Evolutionary conservation across 2,113 vertebrate genomes (phyloP), one percentile per base, ranked within the genome.

Genomic region (Suricata suricatta): DNA sequence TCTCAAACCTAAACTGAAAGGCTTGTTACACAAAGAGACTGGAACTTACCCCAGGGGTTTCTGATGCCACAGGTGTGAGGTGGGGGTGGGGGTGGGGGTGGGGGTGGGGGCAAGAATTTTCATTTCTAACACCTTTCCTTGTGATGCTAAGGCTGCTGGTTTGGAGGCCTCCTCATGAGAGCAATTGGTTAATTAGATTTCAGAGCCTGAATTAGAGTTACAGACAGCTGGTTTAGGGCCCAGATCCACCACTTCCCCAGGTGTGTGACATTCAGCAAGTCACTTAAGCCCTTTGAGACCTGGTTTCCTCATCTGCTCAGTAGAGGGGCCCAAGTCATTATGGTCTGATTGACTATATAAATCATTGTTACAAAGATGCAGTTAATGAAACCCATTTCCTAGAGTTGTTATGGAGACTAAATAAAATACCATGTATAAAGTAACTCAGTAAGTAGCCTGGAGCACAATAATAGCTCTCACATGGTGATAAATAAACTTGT

Each of bases 391-490:
- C n/a, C 19, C n/a, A 57, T 86, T 52, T 91, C 64, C 29, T 92
- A 82, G 93, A 52, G 41, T 7, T 69, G 33, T 96, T 87, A 68
- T 38, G 74, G 63, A 96, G 85, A 96, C 84, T 92, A 96, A 96
- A 96, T 95, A 95, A 97, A 88, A 95, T 85, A 76, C 25, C 64
- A 63, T 7, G 44, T 88, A 81, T 68, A 88, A 96, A 92, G 38
- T 80, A 79, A 77, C 74, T 52, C 33, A 80, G 50, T 90, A 90
- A 92, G 93, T 88, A 94, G 50, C 80, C 57, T 81, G 38, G 57
- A 91, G 84, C 66, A 64, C 27, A 94, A 54, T 92, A 96, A 97
- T 52, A 69, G 76, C 47, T 97, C 89, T 95, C 63, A 91, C 66
- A 63, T 7, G 77, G 81, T 95, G 90, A 92, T 33, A 85, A 97